Percentiles rank a stretch among this genome's conserved stretches.
Conservation (phyloP, 2,888 invertebrate species). For the Dromius quadrimaculatus region DNA sequence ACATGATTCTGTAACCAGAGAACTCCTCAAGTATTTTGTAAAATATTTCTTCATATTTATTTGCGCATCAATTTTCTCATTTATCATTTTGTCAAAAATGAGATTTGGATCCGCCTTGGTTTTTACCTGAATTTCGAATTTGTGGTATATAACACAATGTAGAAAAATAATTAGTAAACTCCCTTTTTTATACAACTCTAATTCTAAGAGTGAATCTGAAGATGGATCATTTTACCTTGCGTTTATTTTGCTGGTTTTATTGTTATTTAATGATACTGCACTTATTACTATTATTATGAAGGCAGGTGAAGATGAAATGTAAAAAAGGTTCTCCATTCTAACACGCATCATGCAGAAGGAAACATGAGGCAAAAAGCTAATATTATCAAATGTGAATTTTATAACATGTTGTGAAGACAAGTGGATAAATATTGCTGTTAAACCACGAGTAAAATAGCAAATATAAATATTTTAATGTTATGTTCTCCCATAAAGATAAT, state of each 20-base stretch:
- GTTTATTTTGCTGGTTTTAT: not conserved
- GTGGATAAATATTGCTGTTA: too few relatives aligned
- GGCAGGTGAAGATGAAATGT: slow-evolving; percentile 1
- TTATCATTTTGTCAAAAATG: too few relatives aligned
- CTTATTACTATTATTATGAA: slow-evolving; percentile 11
- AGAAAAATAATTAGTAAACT: not conserved
- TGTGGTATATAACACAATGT: not conserved
- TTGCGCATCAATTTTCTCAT: too few relatives aligned
- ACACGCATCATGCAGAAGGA: not conserved
- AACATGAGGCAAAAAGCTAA: not conserved
- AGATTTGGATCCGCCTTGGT: too few relatives aligned
- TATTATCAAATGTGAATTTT: not conserved
- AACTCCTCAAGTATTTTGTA: too few relatives aligned
- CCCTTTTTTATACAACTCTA: too few relatives aligned
- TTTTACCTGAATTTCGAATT: not conserved
- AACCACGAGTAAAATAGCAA: too few relatives aligned
- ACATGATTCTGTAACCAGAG: too few relatives aligned
- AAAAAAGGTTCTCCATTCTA: not conserved
- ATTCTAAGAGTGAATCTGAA: not conserved
- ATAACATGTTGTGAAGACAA: not conserved
- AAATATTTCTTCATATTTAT: too few relatives aligned
- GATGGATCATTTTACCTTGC: not conserved
- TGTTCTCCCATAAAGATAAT: too few relatives aligned
- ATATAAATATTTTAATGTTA: too few relatives aligned
- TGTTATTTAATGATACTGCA: not conserved